Evolutionary conservation across 2,113 vertebrate genomes (phyloP), one percentile per base, ranked within the genome.

Genomic region (Heterotilapia buettikoferi): DNA sequence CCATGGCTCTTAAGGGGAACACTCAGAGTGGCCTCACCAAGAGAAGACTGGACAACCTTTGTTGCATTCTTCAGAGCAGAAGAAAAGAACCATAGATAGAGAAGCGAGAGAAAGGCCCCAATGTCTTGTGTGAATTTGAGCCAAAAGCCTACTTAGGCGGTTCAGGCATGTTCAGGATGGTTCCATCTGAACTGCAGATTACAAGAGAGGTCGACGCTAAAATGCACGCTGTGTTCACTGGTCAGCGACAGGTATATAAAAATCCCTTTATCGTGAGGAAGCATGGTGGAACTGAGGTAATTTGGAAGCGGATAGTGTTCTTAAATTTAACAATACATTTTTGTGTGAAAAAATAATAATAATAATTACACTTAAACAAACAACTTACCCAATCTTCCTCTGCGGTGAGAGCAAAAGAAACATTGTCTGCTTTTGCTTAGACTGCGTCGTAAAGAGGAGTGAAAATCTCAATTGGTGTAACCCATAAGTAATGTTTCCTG

Each of bases 11-110:
- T 80, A 90, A 93, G 91, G 73, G 88, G 89, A 94, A 73, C 87
- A 86, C 88, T 93, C 52, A 85, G 73, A 87, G 85, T 53, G 83
- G 92, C 81, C 73, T 76, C 68, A 94, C 88, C 88, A 86, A 91
- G 88, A 94, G 92, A 94, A 85, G 89, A 91, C 93, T 95, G 92
- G 90, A 87, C 86, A 89, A 93, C 89, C 92, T 96, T 96, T 96
- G 94, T 95, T 83, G 40, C 13, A 53, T 84, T 78, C 90, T 93
- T 93, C 66, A 79, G 85, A 87, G 84, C 38, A 82, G 85, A 93
- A 93, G 91, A 94, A 94, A 90, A 88, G 89, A 89, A 71, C 86
- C 63, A 86, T 73, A 86, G 91, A 91, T 88, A 52, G 86, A 71
- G 36, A 31, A 73, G 45, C 63, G 80, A 88, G 43, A 83, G 21